These are phyloP conservation scores for Heterohyrax brucei DNA, from an alignment of 2,797 vertebrate genomes.

Conservation along the genomic window DNA sequence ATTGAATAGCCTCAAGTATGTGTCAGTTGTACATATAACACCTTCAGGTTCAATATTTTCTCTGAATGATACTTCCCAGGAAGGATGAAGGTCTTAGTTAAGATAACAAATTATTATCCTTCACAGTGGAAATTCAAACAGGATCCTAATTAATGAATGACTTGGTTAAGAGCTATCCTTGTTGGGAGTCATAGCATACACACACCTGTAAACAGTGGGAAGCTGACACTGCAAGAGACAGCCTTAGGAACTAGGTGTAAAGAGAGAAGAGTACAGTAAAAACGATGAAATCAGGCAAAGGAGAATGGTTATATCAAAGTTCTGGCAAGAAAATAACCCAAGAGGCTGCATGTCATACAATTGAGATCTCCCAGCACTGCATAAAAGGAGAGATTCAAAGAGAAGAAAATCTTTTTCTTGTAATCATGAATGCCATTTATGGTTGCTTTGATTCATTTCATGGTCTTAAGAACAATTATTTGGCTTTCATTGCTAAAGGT, in stretches of 20 bases:
- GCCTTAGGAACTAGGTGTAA: background rate
- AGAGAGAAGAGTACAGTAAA: background rate
- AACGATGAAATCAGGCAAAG: conserved; percentile 58
- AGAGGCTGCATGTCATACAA: background rate
- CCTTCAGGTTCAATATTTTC: conserved; percentile 69
- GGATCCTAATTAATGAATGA: conserved; percentile 76
- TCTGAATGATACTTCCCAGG: conserved; percentile 72
- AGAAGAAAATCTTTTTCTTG: conserved; percentile 65
- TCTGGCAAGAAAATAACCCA: background rate
- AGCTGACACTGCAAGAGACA: background rate
- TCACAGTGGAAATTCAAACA: conserved; percentile 57
- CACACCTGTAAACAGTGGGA: conserved; percentile 48
- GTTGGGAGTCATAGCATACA: conserved; percentile 36
- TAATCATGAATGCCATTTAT: conserved; percentile 74
- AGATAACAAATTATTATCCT: conserved; percentile 70
- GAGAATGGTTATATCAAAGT: conserved; percentile 56
- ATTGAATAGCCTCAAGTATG: conserved; percentile 63
- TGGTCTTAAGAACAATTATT: conserved; percentile 77
- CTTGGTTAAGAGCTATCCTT: conserved; percentile 72
- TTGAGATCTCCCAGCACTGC: background rate
- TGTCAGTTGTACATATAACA: conserved; percentile 72
- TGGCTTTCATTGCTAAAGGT: conserved; percentile 74
- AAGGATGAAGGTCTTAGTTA: conserved; percentile 66
- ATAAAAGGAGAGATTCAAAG: conserved; percentile 25
- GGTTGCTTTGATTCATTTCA: conserved; percentile 75